Percentiles rank a stretch among this genome's conserved stretches.
Evolutionary conservation across 1,140 invertebrate species (phyloP).

Genomic region (Lerema accius): DNA sequence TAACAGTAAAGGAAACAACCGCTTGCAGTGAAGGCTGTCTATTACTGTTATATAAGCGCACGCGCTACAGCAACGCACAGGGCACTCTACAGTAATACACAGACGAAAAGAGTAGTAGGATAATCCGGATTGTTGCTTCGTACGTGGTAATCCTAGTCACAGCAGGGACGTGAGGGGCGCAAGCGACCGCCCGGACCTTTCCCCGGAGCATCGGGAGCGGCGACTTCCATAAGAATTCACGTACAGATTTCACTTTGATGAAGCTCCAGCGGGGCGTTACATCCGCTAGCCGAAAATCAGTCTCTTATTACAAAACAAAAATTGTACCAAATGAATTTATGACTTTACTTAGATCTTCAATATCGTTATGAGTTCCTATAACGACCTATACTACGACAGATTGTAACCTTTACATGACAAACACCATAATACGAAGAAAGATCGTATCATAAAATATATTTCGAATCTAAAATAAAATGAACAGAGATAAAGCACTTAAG

Average conservation of each 20-base stretch:
- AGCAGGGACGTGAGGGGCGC: constrained; percentile 25
- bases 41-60: no score
- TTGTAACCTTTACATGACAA: no score
- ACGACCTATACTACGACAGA: no score
- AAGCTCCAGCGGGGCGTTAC: constrained; percentile 36
- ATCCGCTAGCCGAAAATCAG: constrained; percentile 26
- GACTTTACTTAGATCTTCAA: constrained; percentile 1
- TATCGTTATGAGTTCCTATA: not conserved
- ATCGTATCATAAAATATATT: not conserved
- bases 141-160: not conserved
- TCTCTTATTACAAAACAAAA: constrained; percentile 20
- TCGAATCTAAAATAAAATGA: constrained; percentile 3
- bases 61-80: no score
- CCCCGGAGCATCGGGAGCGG: constrained; percentile 31
- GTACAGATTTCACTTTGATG: constrained; percentile 39
- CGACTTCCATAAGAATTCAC: constrained; percentile 48
- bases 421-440: no score
- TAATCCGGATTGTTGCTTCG: not conserved
- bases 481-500: constrained; percentile 3
- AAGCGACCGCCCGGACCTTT: constrained; percentile 34
- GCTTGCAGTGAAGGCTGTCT: no score
- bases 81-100: no score
- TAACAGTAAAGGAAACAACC: no score
- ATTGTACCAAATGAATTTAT: constrained; percentile 5
- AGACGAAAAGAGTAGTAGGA: not conserved